These are phyloP conservation scores for Hypsopygia costalis DNA, from an alignment of 2,888 invertebrate genomes.

Conservation along the genomic window DNA sequence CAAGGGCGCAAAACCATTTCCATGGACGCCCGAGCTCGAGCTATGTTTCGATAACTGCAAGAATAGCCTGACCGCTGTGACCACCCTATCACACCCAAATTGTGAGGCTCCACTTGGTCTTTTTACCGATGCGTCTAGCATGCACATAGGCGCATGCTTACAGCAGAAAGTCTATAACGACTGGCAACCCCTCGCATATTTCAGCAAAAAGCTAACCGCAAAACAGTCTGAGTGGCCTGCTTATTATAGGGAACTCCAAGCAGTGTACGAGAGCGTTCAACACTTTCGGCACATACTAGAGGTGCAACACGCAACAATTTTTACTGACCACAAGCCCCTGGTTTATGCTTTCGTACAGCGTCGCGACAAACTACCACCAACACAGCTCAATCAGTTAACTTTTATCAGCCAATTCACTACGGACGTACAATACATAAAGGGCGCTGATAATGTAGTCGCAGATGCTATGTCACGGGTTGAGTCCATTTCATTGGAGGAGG, in stretches of 20 bases:
- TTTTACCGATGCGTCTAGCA: conserved; percentile 37
- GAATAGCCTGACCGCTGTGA: conserved; percentile 2
- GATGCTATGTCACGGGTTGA: conserved; percentile 26
- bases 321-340: conserved; percentile 16
- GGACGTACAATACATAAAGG: conserved; percentile 20
- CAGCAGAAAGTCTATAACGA: conserved; percentile 28
- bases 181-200: conserved; percentile 42
- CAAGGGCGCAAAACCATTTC: conserved; percentile 12
- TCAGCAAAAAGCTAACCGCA: conserved; percentile 33
- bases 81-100: conserved; percentile 19
- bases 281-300: conserved; percentile 43
- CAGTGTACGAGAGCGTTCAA: conserved; percentile 37
- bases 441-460: conserved; percentile 23
- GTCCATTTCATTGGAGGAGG: conserved; percentile 11
- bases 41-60: conserved; percentile 14
- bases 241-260: conserved; percentile 48
- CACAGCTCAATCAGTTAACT: neutral
- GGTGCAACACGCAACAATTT: conserved; percentile 28
- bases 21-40: conserved; percentile 10
- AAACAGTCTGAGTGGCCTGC: conserved; percentile 36
- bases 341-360: neutral
- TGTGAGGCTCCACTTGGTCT: conserved; percentile 24
- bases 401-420: conserved; percentile 20
- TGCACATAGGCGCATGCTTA: conserved; percentile 36
- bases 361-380: neutral